These are phyloP conservation scores for Lathronympha strigana DNA, from an alignment of 2,888 invertebrate genomes.

Conservation along the genomic window DNA sequence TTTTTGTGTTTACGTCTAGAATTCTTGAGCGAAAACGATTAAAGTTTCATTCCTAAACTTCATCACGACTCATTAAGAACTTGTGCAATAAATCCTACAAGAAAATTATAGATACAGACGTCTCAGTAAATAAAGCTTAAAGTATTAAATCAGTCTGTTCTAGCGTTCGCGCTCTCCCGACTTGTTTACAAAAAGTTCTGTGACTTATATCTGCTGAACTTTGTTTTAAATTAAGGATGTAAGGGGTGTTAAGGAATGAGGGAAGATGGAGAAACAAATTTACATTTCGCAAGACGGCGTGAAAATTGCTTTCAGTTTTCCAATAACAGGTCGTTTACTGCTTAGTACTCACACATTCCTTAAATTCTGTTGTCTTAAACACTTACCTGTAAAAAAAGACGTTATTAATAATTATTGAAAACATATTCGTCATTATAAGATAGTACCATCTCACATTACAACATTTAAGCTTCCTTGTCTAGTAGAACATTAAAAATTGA, in stretches of 20 bases:
- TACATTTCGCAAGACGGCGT: slow-evolving; percentile 44
- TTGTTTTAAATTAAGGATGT: slow-evolving; percentile 54
- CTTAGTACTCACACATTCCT: slow-evolving; percentile 20
- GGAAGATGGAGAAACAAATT: slow-evolving; percentile 51
- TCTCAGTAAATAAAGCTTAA: slow-evolving; percentile 79
- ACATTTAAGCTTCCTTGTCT: slow-evolving; percentile 61
- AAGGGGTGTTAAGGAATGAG: slow-evolving; percentile 48
- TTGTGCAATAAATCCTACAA: slow-evolving; percentile 73
- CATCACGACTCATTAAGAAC: slow-evolving; percentile 67
- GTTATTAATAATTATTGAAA: slow-evolving; percentile 54
- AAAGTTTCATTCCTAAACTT: slow-evolving; percentile 52
- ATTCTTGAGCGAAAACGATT: slow-evolving; percentile 33
- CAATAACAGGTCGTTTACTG: slow-evolving; percentile 14
- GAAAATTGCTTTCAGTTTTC: slow-evolving; percentile 26
- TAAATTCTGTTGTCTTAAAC: slow-evolving; percentile 14
- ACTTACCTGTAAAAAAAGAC: slow-evolving; percentile 64
- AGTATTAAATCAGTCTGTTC: slow-evolving; percentile 78
- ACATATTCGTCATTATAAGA: slow-evolving; percentile 46
- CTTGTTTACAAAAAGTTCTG: slow-evolving; percentile 73
- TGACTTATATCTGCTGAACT: slow-evolving; percentile 74
- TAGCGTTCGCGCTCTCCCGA: slow-evolving; percentile 54
- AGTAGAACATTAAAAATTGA: slow-evolving; percentile 76
- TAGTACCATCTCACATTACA: slow-evolving; percentile 43
- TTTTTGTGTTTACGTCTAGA: slow-evolving; percentile 19
- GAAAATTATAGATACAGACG: slow-evolving; percentile 71